Evolutionary conservation across 2,888 invertebrate genomes (phyloP), one percentile per base, ranked within the genome.

Genomic region (Nysson spinosus): DNA sequence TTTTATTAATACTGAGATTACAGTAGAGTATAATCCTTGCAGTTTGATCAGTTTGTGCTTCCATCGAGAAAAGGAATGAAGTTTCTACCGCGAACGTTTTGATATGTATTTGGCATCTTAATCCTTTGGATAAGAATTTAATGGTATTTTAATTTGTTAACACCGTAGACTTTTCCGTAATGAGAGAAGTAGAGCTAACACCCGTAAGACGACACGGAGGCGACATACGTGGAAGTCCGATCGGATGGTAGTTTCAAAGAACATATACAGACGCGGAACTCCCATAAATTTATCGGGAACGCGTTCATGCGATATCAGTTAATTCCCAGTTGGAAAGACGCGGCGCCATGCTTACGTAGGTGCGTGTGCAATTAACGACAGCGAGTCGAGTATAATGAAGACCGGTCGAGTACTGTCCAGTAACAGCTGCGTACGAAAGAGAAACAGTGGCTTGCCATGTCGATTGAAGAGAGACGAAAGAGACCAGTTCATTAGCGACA

Each of bases 401-500:
- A 84, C 83, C 79, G 83, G 83, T 82, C 80, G 79, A 65, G 72
- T 65, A 76, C 73, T 64, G 71, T 70, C 77, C 75, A 49, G 65
- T 56, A 67, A 69, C 63, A 69, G 69, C 60, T 71, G 66, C 68
- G 57, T 50, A 44, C 68, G 69, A 51, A 60, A 47, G 70, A 58
- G 61, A 76, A 35, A 39, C 50, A 58, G 55, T 37, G 35, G 44
- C 49, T 43, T 51, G 56, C 49, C 64, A 40, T 52, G 55, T 51
- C 40, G 50, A 46, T 19, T 35, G 46, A 51, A 79, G 72, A 67
- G 78, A 79, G 81, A 84, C 69, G 75, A 70, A 69, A 77, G 78
- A 81, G 82, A 85, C 85, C 84, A 85, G 85, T 86, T 86, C 85
- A 85, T 85, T 86, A 85, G 85, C 84, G 83, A 84, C 81, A 84